Evolutionary conservation across 2,888 invertebrate genomes (phyloP), one percentile per base, ranked within the genome.

Genomic region (Eupithecia centaureata): DNA sequence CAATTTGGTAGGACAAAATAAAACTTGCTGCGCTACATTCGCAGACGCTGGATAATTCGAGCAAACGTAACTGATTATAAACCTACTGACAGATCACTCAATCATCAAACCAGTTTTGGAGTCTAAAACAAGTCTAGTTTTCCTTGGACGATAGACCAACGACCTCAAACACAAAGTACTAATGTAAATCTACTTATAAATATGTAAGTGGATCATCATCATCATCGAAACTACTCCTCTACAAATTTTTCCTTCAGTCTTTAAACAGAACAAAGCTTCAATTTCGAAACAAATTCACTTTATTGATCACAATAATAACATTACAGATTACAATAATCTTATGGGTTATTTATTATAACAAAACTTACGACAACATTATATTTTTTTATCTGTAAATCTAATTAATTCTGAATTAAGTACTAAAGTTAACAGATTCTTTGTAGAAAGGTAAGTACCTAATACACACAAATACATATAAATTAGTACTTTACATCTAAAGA

Each of bases 91-190:
- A 35, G 60, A 67, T 60, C 63, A 25, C 67, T 63, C 68, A 57
- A 61, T 61, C 58, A 68, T 65, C 35, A 65, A 69, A 69, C 69
- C 59, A 65, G 65, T 65, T 68, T 64, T 62, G 30, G 22, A 68
- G 28, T 59, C 54, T 42, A 38, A 57, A 64, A 67, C 63, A 10
- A 61, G 65, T 65, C 62, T 54, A 59, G 68, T 65, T 63, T 47
- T 69, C 69, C 65, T 63, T 69, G 65, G 33, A 51, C 51, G 28
- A 32, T 32, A 54, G 65, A 60, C 47, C 59, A 69, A 52, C 59
- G 65, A 65, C 68, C 65, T 62, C 68, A 52, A 61, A 42, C n/a
- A 13, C 25, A 56, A 52, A 27, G 32, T 57, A 1, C 27, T n/a
- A 22, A 28, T 27, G 5, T 25, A 15, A 56, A 27, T n/a, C 30